Conservation (phyloP, 2,797 vertebrate species). For the Rhynchonycteris naso region DNA sequence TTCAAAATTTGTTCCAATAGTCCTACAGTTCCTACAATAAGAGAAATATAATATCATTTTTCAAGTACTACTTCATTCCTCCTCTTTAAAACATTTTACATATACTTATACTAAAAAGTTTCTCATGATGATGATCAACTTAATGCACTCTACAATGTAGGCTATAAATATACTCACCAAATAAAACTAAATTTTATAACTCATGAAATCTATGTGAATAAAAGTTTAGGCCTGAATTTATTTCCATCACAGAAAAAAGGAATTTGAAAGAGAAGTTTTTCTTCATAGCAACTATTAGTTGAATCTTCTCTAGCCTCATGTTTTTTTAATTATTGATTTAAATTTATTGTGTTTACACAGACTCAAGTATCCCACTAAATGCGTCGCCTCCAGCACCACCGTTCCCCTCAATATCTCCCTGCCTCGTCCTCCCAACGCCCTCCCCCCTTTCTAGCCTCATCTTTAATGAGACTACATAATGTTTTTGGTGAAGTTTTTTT, state of each 20-base stretch:
- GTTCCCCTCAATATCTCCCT: too few relatives aligned
- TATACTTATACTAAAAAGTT: neutral
- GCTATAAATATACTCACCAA: neutral
- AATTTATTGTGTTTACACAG: too few relatives aligned
- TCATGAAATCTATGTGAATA: neutral
- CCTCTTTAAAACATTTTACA: neutral
- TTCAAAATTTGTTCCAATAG: conserved; percentile 84
- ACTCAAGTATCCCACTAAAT: too few relatives aligned
- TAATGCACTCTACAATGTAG: neutral
- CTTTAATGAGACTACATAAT: neutral
- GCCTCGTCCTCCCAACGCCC: too few relatives aligned
- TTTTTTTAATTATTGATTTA: neutral
- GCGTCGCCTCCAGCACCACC: too few relatives aligned
- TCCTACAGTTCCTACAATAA: conserved; percentile 84
- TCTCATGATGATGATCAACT: neutral
- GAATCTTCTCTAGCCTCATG: neutral
- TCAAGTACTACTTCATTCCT: conserved; percentile 29
- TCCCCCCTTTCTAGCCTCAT: neutral
- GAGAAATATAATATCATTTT: conserved; percentile 60
- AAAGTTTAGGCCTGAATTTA: neutral
- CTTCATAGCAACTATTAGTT: neutral
- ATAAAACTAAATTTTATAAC: conserved; percentile 5
- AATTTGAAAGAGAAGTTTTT: conserved; percentile 8
- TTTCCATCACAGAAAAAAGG: conserved; percentile 3
- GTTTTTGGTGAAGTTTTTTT: neutral